phyloP scores from a whole-genome alignment of 2,888 invertebrate genomes.

The Thymelicus acteon region DNA sequence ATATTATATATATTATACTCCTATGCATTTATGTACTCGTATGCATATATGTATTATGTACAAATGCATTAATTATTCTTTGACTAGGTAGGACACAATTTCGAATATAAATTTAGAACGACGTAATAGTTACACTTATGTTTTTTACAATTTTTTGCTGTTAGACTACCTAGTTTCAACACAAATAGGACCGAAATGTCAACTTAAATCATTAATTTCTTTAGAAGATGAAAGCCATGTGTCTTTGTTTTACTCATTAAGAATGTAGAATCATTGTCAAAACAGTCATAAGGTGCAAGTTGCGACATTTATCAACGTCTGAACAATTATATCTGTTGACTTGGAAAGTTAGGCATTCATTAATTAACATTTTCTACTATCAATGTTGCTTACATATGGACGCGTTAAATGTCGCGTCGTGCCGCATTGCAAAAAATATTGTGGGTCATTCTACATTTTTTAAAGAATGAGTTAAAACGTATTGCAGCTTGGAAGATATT shows the following conservation, averaged over 20 bases:
- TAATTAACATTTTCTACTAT: conserved; percentile 17
- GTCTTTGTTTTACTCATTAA: conserved; percentile 30
- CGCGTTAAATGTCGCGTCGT: neutral
- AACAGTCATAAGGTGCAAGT: conserved; percentile 27
- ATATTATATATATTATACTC: too few species aligned
- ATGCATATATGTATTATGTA: too few species aligned
- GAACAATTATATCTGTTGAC: conserved; percentile 29
- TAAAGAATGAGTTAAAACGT: too few species aligned
- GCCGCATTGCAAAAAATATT: neutral
- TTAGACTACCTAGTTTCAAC: neutral
- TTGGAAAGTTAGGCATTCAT: conserved; percentile 26
- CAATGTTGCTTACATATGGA: neutral
- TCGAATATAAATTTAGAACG: neutral
- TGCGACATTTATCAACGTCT: conserved; percentile 34
- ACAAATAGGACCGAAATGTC: conserved; percentile 14
- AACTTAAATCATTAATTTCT: conserved; percentile 5
- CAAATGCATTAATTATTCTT: too few species aligned
- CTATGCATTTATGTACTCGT: too few species aligned
- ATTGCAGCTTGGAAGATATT: too few species aligned
- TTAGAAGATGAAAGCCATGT: conserved; percentile 27
- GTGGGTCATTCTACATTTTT: too few species aligned
- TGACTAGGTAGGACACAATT: too few species aligned
- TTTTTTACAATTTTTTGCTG: neutral
- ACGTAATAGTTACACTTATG: neutral
- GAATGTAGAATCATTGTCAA: conserved; percentile 33